These are phyloP conservation scores for Apodemia hepburni DNA, from an alignment of 2,888 invertebrate genomes.

Conservation along the genomic window DNA sequence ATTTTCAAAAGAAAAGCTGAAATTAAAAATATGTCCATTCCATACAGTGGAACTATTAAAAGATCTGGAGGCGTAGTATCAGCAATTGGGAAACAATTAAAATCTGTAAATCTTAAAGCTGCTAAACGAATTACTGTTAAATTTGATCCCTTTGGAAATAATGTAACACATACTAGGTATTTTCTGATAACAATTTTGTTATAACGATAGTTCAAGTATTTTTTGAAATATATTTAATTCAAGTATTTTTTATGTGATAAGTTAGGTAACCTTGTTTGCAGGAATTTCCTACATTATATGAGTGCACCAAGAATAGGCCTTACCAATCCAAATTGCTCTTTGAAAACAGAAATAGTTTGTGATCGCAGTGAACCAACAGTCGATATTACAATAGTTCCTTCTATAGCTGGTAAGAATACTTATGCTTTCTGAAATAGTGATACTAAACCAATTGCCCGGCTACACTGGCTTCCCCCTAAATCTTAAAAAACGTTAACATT, in stretches of 20 bases:
- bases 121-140: constrained; percentile 87
- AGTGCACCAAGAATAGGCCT: constrained; percentile 79
- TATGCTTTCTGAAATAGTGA: neutral
- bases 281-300: constrained; percentile 33
- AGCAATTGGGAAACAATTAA: constrained; percentile 87
- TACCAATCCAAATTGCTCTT: constrained; percentile 87
- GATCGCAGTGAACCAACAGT: constrained; percentile 88
- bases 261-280: constrained; percentile 23
- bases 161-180: constrained; percentile 83
- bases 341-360: constrained; percentile 89
- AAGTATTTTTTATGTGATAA: neutral
- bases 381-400: constrained; percentile 73
- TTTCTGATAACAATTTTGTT: constrained; percentile 25
- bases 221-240: constrained; percentile 4
- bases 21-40: constrained; percentile 84
- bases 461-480: neutral
- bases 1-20: constrained; percentile 21
- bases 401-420: constrained; percentile 70
- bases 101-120: constrained; percentile 86
- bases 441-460: neutral
- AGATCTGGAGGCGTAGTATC: constrained; percentile 85
- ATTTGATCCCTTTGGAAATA: constrained; percentile 92
- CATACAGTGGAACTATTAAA: constrained; percentile 83
- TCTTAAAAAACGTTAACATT: neutral
- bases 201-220: constrained; percentile 3